Conservation (phyloP, 2,113 vertebrate species). For the Cygnus atratus region DNA sequence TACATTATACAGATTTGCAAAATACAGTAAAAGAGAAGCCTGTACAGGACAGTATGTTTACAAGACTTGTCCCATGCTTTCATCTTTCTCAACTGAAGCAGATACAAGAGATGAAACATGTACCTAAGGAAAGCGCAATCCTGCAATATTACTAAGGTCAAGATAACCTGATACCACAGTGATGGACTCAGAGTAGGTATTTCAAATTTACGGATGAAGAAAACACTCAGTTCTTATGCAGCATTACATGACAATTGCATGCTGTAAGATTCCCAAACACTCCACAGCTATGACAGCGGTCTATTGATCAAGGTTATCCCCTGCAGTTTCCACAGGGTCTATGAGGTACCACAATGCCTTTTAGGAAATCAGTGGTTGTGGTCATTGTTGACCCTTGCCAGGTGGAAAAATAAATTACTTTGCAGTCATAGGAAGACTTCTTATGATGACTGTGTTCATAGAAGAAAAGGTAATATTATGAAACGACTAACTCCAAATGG, state of each 20-base stretch:
- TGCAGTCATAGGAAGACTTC: background rate
- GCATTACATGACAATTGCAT: too few relatives aligned
- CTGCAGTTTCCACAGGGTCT: background rate
- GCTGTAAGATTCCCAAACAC: background rate
- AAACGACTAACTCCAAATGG: background rate
- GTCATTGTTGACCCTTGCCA: background rate
- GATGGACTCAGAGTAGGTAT: background rate
- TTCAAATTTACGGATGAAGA: background rate
- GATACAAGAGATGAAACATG: background rate
- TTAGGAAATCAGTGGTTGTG: background rate
- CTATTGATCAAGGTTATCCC: background rate
- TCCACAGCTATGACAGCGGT: rapidly evolving
- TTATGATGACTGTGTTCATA: background rate
- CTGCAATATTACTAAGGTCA: background rate
- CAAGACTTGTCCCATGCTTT: background rate
- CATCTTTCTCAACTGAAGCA: background rate
- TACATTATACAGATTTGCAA: background rate
- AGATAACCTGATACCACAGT: background rate
- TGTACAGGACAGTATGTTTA: background rate
- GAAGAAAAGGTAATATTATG: background rate
- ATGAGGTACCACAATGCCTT: background rate
- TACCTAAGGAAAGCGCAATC: background rate
- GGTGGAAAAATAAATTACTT: background rate
- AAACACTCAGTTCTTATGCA: background rate
- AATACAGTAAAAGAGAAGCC: background rate